A percentile compares a stretch with the other conserved stretches of the same genome.
Conservation (phyloP, 2,113 vertebrate species). For the Thalassoma bifasciatum region DNA sequence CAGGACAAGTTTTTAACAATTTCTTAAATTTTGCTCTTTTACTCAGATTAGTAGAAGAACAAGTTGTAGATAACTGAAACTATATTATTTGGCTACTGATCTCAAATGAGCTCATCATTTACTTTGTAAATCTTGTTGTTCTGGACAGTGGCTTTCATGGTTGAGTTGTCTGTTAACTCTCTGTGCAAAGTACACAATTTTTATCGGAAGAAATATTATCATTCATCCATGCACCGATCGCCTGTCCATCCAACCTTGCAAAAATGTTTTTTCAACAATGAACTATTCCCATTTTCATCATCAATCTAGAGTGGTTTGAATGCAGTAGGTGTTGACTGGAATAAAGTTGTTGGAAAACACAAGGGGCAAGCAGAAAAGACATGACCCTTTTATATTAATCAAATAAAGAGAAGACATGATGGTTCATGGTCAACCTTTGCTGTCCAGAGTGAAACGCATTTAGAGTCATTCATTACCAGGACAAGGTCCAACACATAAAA, state of each 20-base stretch:
- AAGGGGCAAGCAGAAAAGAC: background rate
- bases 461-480: background rate
- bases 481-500: background rate
- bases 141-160: too few relatives aligned
- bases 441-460: background rate
- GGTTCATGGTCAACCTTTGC: background rate
- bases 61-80: too few relatives aligned
- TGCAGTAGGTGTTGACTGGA: background rate
- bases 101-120: too few relatives aligned
- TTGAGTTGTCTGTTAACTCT: too few relatives aligned
- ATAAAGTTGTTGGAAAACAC: background rate
- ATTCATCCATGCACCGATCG: too few relatives aligned
- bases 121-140: too few relatives aligned
- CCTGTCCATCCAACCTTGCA: background rate
- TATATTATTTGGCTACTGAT: too few relatives aligned
- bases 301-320: conserved; percentile 1
- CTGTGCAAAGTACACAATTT: too few relatives aligned
- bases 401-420: background rate
- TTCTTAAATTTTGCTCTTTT: too few relatives aligned
- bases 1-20: too few relatives aligned
- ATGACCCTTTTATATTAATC: background rate
- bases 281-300: conserved; percentile 6
- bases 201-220: too few relatives aligned
- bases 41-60: too few relatives aligned
- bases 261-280: background rate